Conservation (phyloP, 2,797 vertebrate genomes). For the Onychomys torridus region DNA sequence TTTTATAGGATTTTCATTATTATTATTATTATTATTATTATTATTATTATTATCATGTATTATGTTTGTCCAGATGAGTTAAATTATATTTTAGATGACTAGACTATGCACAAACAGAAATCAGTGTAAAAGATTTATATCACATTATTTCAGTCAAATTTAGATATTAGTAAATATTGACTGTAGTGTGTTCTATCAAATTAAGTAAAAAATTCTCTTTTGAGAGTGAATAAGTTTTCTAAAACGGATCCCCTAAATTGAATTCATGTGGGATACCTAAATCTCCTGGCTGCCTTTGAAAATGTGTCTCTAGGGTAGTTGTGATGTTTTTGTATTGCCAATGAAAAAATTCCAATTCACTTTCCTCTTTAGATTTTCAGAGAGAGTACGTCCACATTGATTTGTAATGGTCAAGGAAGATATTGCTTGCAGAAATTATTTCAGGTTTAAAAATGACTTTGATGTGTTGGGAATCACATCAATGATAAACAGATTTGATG, state of each 20-base stretch:
- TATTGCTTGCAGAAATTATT: constrained; percentile 82
- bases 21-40: neutral
- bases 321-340: constrained; percentile 64
- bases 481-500: constrained; percentile 63
- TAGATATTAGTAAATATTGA: constrained; percentile 8
- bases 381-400: constrained; percentile 83
- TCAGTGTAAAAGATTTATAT: neutral
- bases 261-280: constrained; percentile 73
- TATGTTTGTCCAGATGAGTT: constrained; percentile 12
- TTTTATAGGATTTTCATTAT: neutral
- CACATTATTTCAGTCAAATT: constrained; percentile 14
- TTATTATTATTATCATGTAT: neutral
- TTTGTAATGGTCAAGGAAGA: constrained; percentile 85
- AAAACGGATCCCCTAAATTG: constrained; percentile 65
- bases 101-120: neutral
- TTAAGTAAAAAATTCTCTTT: constrained; percentile 70
- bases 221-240: constrained; percentile 46
- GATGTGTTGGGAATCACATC: constrained; percentile 68
- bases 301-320: constrained; percentile 70
- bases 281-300: constrained; percentile 81
- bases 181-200: neutral
- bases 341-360: constrained; percentile 85
- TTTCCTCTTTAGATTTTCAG: constrained; percentile 83
- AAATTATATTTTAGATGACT: neutral
- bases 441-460: constrained; percentile 83